Evolutionary conservation across 2,888 invertebrate species (phyloP).

Genomic region (Clitarchus hookeri): DNA sequence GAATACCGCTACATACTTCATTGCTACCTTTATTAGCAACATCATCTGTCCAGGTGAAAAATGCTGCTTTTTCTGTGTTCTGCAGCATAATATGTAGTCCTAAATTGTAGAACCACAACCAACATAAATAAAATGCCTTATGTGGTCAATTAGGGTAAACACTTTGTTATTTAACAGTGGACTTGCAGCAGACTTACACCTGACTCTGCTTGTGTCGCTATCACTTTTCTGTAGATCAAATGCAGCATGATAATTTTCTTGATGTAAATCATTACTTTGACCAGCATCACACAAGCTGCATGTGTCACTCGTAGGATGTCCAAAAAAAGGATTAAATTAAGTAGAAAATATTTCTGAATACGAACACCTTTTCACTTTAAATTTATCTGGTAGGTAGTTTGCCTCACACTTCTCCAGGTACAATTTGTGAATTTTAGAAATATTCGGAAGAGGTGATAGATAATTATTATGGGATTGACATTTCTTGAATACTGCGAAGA

Average conservation of each 20-base stretch:
- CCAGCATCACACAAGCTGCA: slow-evolving; percentile 42
- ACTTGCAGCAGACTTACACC: background rate
- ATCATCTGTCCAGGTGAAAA: background rate
- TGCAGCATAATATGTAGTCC: background rate
- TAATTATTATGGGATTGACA: slow-evolving; percentile 45
- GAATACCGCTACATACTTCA: slow-evolving; percentile 34
- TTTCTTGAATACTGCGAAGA: slow-evolving; percentile 44
- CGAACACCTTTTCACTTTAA: slow-evolving; percentile 42
- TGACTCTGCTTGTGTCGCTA: background rate
- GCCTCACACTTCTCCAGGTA: slow-evolving; percentile 42
- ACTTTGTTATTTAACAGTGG: no score
- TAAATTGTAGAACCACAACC: background rate
- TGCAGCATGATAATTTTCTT: background rate
- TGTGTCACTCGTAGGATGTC: slow-evolving; percentile 41
- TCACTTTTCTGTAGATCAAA: background rate
- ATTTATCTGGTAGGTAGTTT: slow-evolving; percentile 38
- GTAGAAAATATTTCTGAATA: slow-evolving; percentile 45
- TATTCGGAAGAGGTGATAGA: slow-evolving; percentile 45
- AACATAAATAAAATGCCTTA: background rate
- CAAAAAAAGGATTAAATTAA: slow-evolving; percentile 47
- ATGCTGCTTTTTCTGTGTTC: background rate
- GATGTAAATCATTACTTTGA: slow-evolving; percentile 30
- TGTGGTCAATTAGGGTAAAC: slow-evolving; percentile 31
- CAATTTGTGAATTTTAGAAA: slow-evolving; percentile 44
- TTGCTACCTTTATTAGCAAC: background rate